phyloP scores from a whole-genome alignment of 2,888 invertebrate species.

The Catocala nupta region DNA sequence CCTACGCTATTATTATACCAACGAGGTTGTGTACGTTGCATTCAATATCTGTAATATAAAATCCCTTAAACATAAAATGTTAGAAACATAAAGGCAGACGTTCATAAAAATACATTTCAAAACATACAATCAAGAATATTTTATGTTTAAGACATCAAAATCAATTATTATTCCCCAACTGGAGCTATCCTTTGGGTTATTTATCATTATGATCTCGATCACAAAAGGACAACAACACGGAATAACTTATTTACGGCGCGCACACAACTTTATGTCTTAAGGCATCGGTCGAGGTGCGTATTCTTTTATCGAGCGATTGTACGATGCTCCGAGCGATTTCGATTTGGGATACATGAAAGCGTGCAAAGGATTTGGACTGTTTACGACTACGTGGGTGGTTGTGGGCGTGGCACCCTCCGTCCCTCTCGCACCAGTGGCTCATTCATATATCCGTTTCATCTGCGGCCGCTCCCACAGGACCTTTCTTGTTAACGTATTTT shows the following conservation, averaged over 20 bases:
- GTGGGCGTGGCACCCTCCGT: constrained; percentile 80
- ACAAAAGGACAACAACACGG: constrained; percentile 80
- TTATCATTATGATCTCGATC: constrained; percentile 86
- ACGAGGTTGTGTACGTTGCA: background rate
- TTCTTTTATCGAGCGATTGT: constrained; percentile 56
- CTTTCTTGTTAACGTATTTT: constrained; percentile 85
- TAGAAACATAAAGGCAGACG: constrained; percentile 43
- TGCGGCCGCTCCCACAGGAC: constrained; percentile 86
- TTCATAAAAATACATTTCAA: constrained; percentile 55
- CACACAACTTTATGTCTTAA: constrained; percentile 71
- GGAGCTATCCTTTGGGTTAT: constrained; percentile 83
- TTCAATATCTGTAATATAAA: constrained; percentile 15
- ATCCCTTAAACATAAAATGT: constrained; percentile 35
- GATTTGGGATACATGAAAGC: constrained; percentile 87
- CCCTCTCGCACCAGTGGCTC: constrained; percentile 57
- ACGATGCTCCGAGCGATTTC: constrained; percentile 83
- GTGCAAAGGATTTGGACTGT: constrained; percentile 87
- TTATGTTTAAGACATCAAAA: constrained; percentile 86
- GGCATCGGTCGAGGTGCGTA: constrained; percentile 56
- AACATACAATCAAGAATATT: constrained; percentile 69
- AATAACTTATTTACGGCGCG: constrained; percentile 81
- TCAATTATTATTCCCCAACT: constrained; percentile 84
- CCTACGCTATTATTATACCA: background rate
- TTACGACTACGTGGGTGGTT: constrained; percentile 87
- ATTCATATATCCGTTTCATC: constrained; percentile 65